Evolutionary conservation across 2,113 vertebrate genomes (phyloP), one percentile per base, ranked within the genome.

Genomic region (Mus spicilegus): DNA sequence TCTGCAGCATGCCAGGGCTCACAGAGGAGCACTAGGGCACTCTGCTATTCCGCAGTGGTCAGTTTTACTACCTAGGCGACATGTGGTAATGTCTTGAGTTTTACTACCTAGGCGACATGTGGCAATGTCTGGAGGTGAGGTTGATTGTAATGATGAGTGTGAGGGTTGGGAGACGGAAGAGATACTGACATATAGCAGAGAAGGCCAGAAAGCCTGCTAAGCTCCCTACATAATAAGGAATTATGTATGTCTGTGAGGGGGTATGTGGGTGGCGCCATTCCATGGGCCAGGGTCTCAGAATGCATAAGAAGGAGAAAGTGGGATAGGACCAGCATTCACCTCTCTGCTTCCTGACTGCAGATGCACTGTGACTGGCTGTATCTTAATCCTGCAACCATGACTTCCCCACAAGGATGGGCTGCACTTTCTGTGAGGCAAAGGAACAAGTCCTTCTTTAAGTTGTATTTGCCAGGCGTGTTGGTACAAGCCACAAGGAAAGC

Each of bases 81-180:
- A 39, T 13, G 33, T 7, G 70, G 33, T 24, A 1, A 46, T 14
- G 13, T 69, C 56, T 80, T n/a, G 65, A 16, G 2, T 1, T 33
- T 51, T 20, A 19, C 54, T n/a, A 51, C 20, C 30, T 33, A 20
- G 2, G 49, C 39, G 12, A 69, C 1, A 39, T 13, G 33, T 7
- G 70, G 33, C 30, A 1, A 46, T 14, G 13, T 69, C 56, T 80
- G 33, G 65, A 67, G 56, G 58, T 4, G 4, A 8, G 42, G 63
- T 20, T 30, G 36, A 7, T 61, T 81, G 51, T 84, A 51, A 46
- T 33, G 49, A 13, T 13, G 1, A 2, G 4, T 11, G 4, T 33
- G 8, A 39, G 0, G 9, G 17, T 30, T 7, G 1, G 28, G 16
- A 6, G 36, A 12, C 13, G 14, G 17, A 8, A 10, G 63, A 16